Percentiles rank a stretch among this genome's conserved stretches.
These are phyloP conservation scores for Callipepla californica DNA, from an alignment of 2,113 vertebrate genomes.

Conservation along the genomic window DNA sequence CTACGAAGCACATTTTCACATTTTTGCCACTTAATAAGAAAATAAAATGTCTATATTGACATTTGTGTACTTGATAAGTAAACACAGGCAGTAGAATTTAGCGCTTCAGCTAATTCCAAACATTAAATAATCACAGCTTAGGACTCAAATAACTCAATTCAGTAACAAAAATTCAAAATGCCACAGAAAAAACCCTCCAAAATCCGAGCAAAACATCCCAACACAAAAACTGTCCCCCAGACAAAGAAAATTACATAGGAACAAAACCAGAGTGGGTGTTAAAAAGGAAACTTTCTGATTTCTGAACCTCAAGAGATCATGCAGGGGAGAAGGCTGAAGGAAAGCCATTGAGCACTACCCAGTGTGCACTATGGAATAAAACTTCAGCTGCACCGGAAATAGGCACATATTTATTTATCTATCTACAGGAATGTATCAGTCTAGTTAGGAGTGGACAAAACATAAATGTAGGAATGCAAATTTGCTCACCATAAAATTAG, in stretches of 20 bases:
- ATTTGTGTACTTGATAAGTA: background rate
- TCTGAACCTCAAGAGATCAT: background rate
- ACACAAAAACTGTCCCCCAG: background rate
- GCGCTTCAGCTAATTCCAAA: no score
- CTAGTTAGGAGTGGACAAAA: background rate
- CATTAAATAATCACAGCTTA: background rate
- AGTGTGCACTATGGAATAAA: background rate
- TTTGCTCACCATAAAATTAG: background rate
- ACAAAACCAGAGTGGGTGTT: background rate
- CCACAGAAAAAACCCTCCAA: background rate
- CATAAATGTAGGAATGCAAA: background rate
- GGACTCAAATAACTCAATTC: background rate
- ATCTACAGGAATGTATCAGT: accelerated
- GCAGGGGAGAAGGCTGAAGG: accelerated
- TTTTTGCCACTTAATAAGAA: background rate
- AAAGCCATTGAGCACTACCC: accelerated
- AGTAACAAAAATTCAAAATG: background rate
- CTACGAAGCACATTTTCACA: background rate
- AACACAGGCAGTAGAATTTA: background rate
- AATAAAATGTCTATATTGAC: background rate
- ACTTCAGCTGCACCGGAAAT: background rate
- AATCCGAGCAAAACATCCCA: background rate
- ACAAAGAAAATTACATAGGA: no score
- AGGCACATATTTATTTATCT: accelerated
- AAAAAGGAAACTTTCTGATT: background rate